A percentile compares a stretch with the other conserved stretches of the same genome.
phyloP scores from a whole-genome alignment of 2,797 vertebrate genomes.

The Peromyscus nudipes region DNA sequence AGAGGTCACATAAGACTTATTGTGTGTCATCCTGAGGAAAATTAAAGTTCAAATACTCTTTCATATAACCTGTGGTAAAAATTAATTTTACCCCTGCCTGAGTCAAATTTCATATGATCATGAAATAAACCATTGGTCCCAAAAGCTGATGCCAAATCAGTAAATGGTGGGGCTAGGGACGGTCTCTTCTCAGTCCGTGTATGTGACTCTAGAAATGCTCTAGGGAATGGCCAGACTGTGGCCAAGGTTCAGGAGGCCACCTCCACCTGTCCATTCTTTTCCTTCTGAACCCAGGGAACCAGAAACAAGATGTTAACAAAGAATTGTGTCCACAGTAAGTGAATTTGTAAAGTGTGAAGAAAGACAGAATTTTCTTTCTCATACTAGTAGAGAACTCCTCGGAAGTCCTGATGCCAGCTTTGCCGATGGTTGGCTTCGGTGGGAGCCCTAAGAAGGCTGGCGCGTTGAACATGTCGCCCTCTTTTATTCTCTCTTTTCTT shows the following conservation, averaged over 20 bases:
- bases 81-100: neutral
- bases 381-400: neutral
- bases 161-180: neutral
- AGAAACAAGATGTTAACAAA: neutral
- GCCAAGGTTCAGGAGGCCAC: neutral
- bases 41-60: neutral
- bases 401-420: neutral
- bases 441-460: neutral
- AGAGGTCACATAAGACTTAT: neutral
- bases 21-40: neutral
- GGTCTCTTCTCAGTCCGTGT: neutral
- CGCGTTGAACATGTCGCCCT: neutral
- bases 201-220: neutral
- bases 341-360: neutral
- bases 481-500: neutral
- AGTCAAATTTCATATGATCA: neutral
- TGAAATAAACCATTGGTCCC: neutral
- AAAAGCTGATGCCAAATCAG: neutral
- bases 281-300: neutral
- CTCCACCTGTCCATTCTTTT: neutral
- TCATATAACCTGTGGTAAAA: neutral
- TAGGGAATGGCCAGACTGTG: neutral
- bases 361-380: neutral
- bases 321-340: neutral
- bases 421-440: neutral